These are phyloP conservation scores for fruit fly (Drosophila melanogaster) DNA, from an alignment of 1,140 invertebrate species.

Conservation along the genomic window Release_6_plus_ISO1_MT NC_004354.4:1536501-1537000, in stretches of 20 bases:
- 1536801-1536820: slow-evolving; percentile 66
- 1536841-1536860: neutral
- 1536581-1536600: slow-evolving; percentile 18
- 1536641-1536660: slow-evolving; percentile 81
- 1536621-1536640: slow-evolving; percentile 80
- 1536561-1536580: slow-evolving; percentile 73
- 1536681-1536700: slow-evolving; percentile 84
- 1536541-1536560: slow-evolving; percentile 81
- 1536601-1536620: slow-evolving; percentile 2
- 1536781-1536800: slow-evolving; percentile 46
- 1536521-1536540: slow-evolving; percentile 83
- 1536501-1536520: slow-evolving; percentile 83
- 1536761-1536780: too few relatives aligned
- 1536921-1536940: slow-evolving; percentile 69
- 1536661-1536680: slow-evolving; percentile 84
- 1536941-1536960: slow-evolving; percentile 84
- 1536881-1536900: neutral
- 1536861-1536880: neutral
- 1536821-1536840: neutral
- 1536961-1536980: slow-evolving; percentile 84
- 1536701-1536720: slow-evolving; percentile 85
- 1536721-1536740: slow-evolving; percentile 84
- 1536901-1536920: slow-evolving; percentile 51
- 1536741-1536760: slow-evolving; percentile 64
- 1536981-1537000: slow-evolving; percentile 82